Evolutionary conservation across 1,140 invertebrate genomes (phyloP), one percentile per base, ranked within the genome.

Genomic region (Leguminivora glycinivorella): DNA sequence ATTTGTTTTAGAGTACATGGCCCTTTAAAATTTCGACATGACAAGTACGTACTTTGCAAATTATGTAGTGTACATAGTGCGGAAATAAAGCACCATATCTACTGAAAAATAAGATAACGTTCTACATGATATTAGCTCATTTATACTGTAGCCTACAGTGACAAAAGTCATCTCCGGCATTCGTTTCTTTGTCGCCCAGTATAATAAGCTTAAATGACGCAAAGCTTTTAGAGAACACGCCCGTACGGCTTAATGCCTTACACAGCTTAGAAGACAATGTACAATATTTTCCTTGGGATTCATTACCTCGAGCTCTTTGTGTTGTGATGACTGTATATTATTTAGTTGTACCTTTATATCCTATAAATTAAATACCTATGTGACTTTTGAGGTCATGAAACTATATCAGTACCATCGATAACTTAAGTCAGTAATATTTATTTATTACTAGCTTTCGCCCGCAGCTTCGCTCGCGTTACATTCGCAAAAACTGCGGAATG

Each of bases 181-280:
- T 69, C 71, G 74, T 80, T 81, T 81, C 82, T 75, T 79, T 78
- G 77, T 78, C 70, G 79, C 43, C 80, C 79, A 75, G 70, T 73
- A 72, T 78, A 81, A 79, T 78, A 80, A 75, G 73, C 74, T 75
- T 81, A 80, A 79, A 88, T 84, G 82, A 80, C 83, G 73, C 76
- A 87, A 89, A 88, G 85, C 87, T 89, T 89, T 89, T 84, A 89
- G 84, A 78, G 77, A 72, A 82, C 83, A 82, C 75, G 81, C 80
- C 82, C 71, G 58, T 70, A 68, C 67, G 76, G 77, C 80, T 86
- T 86, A 84, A 82, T 76, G 75, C 76, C 70, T 79, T 71, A 75
- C 78, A 71, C 63, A 68, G 63, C 60, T 82, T 74, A 78, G 60
- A 77, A 77, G 58, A 76, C 76, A 74, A 74, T 75, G 70, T 68